phyloP scores from a whole-genome alignment of 2,888 invertebrate genomes.

The Ctenicera cuprea region DNA sequence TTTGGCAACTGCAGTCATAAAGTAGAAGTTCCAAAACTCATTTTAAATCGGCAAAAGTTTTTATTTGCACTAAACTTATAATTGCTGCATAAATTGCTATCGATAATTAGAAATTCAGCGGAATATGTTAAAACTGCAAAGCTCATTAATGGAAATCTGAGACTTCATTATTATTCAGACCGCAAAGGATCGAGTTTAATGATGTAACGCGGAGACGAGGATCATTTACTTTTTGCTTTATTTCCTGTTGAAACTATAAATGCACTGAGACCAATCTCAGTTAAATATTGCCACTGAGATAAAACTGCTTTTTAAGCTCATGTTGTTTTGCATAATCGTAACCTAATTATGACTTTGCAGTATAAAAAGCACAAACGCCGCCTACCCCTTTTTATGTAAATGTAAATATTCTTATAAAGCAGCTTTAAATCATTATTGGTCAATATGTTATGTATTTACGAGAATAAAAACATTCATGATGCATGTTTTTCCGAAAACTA shows the following conservation, averaged over 20 bases:
- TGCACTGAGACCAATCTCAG: conserved; percentile 31
- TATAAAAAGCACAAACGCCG: too few species aligned
- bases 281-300: conserved; percentile 16
- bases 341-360: too few species aligned
- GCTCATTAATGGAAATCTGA: conserved; percentile 46
- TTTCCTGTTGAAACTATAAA: conserved; percentile 42
- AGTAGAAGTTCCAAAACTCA: not conserved
- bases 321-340: not conserved
- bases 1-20: conserved; percentile 8
- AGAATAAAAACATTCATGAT: not conserved
- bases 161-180: conserved; percentile 45
- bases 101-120: conserved; percentile 42
- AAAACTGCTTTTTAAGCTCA: not conserved
- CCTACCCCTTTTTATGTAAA: too few species aligned
- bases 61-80: conserved; percentile 29
- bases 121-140: conserved; percentile 43
- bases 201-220: conserved; percentile 44
- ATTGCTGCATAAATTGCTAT: conserved; percentile 38
- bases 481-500: too few species aligned
- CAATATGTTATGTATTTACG: too few species aligned
- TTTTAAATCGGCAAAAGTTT: conserved; percentile 3
- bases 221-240: conserved; percentile 43
- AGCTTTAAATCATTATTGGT: too few species aligned
- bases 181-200: conserved; percentile 44
- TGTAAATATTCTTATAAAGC: too few species aligned